Percentiles rank a stretch among this genome's conserved stretches.
Evolutionary conservation across 2,888 invertebrate genomes (phyloP).

Genomic region (Homarus gammarus): DNA sequence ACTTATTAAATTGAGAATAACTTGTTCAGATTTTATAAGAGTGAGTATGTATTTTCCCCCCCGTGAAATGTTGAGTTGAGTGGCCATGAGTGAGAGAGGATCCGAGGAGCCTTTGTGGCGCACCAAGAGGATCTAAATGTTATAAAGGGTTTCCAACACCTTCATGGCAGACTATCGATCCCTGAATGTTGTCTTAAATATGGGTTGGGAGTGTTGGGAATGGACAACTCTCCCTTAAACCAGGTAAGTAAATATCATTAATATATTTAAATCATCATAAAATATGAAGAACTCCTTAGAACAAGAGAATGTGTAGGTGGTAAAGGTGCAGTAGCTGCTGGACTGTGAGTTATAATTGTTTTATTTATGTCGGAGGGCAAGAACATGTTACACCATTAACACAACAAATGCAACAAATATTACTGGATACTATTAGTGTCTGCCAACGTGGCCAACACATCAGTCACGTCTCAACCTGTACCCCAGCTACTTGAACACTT

Average conservation of each 20-base stretch:
- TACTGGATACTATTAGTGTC: neutral
- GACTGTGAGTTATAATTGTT: neutral
- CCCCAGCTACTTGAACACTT: no score
- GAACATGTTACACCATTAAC: no score
- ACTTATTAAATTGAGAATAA: neutral
- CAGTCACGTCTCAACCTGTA: no score
- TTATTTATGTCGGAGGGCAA: no score
- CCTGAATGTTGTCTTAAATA: neutral
- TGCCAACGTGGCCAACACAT: neutral
- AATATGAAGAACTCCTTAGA: neutral
- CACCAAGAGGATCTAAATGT: neutral
- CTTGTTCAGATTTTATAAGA: neutral
- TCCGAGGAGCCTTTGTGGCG: neutral
- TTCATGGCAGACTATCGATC: neutral
- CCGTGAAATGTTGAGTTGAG: neutral
- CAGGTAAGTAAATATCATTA: slow-evolving; percentile 23
- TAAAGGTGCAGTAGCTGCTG: neutral
- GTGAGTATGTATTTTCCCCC: neutral
- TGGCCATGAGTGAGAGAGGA: neutral
- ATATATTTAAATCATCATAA: neutral
- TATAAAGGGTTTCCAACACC: neutral
- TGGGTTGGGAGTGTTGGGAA: slow-evolving; percentile 40
- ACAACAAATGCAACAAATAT: no score
- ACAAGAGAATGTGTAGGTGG: no score
- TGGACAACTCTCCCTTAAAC: slow-evolving; percentile 53